A percentile compares a stretch with the other conserved stretches of the same genome.
Evolutionary conservation across 2,113 vertebrate genomes (phyloP).

Genomic region (Lycaon pictus): DNA sequence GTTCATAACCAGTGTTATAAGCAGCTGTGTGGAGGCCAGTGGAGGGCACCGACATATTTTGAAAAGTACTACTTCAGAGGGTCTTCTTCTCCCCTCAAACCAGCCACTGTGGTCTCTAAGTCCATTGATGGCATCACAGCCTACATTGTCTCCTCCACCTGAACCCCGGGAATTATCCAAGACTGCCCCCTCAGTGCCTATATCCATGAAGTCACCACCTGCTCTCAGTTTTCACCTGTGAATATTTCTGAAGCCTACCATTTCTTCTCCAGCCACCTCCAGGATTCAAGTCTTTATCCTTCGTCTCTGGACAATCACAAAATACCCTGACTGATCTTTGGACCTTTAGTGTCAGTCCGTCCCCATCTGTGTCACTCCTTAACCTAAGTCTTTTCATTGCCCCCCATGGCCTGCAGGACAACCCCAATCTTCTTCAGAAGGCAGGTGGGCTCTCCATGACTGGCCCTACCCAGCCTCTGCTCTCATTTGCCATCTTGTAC

Average conservation of each 20-base stretch:
- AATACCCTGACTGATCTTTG: neutral
- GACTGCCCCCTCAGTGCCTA: neutral
- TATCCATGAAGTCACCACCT: neutral
- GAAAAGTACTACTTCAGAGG: neutral
- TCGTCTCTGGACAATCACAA: neutral
- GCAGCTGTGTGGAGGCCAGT: neutral
- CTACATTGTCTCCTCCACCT: neutral
- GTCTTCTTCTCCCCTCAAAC: neutral
- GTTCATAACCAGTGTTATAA: neutral
- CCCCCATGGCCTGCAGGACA: neutral
- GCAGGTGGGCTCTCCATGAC: neutral
- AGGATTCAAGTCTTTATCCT: neutral
- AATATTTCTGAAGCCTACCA: neutral
- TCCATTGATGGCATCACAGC: neutral
- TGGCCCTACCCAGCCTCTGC: neutral
- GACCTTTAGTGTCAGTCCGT: neutral
- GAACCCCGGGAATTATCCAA: neutral
- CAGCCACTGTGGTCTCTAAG: neutral
- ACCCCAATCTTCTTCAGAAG: neutral
- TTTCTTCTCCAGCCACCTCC: neutral
- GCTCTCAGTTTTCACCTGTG: neutral
- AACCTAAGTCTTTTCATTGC: neutral
- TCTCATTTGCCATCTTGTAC: neutral
- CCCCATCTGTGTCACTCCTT: neutral
- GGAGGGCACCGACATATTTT: neutral